Base-by-base conservation (phyloP, 2,888 invertebrate species). In the Galerucella pusilla region DNA sequence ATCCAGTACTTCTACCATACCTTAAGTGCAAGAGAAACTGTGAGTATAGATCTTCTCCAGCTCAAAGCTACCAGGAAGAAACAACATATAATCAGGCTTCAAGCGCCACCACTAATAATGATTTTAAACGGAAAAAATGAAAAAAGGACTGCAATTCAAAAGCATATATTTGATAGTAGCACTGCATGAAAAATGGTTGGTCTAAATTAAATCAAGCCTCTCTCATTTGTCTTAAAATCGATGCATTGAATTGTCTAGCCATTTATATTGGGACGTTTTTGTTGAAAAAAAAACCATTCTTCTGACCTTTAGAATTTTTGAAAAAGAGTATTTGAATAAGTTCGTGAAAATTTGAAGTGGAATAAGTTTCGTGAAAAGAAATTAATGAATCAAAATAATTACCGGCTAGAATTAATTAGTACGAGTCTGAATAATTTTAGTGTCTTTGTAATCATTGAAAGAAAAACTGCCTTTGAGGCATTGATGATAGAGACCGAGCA, bases 331-430 rank as follows among this genome's bases (percentile, higher is more conserved):
- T 64, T 64, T 64, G 25, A 64, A 64, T 64, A n/a, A 10, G 64
- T 64, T 45, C 42, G 12, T 7, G 20, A 10, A 25, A 64, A 64
- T 28, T 64, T 45, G 11, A 64, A 64, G 45, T 45, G 45, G 11
- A 64, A 14, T 64, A 35, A 42, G 45, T 45, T 64, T 45, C 16
- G 16, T 64, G 25, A 16, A 64, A 16, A 64, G 64, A 45, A 45
- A 9, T 11, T n/a, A 64, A 45, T 42, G 64, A 64, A 20, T 45
- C 16, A 45, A 64, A 45, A 64, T 64, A 64, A 64, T 64, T 45
- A 46, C 42, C 7, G 16, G 42, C 7, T 6, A 20, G 16, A 64
- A 45, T 64, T 45, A 64, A 45, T 64, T 64, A 64, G 45, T 45
- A 5, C 14, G n/a, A 64, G 45, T 64, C 2, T 35, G 35, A 61